Conservation (phyloP, 2,797 vertebrate genomes). For the Rhadinocentrus ornatus region DNA sequence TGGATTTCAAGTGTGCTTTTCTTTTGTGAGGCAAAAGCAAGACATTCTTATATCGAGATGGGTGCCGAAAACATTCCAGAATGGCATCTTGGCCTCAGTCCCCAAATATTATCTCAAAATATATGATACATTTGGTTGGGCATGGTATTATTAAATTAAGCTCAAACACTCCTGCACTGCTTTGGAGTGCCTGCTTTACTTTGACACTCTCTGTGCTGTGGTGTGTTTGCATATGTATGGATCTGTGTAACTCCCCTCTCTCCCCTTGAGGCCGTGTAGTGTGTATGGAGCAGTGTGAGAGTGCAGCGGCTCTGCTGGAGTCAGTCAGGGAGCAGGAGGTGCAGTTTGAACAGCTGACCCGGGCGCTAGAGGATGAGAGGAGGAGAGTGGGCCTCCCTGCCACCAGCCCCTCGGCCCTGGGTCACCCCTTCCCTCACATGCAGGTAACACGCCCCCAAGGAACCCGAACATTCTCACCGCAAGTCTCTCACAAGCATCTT, state of each 20-base stretch:
- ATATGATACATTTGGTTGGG: background rate
- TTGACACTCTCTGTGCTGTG: slow-evolving; percentile 25
- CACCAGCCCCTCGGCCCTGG: slow-evolving; percentile 88
- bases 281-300: slow-evolving; percentile 92
- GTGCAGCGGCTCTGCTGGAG: slow-evolving; percentile 98
- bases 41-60: slow-evolving; percentile 18
- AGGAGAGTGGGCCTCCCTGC: slow-evolving; percentile 94
- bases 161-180: slow-evolving; percentile 7
- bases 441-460: slow-evolving; percentile 88
- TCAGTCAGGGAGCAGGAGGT: slow-evolving; percentile 99
- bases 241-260: slow-evolving; percentile 71
- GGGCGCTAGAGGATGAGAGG: slow-evolving; percentile 98
- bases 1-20: slow-evolving; percentile 1
- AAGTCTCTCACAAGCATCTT: slow-evolving; percentile 6
- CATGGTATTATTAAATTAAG: background rate
- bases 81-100: background rate
- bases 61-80: background rate
- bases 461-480: slow-evolving; percentile 16
- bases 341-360: slow-evolving; percentile 99
- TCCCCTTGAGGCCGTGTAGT: slow-evolving; percentile 75
- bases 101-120: background rate
- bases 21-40: background rate
- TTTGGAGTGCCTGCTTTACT: slow-evolving; percentile 42
- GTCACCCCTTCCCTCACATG: slow-evolving; percentile 89
- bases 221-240: slow-evolving; percentile 28